Conservation (phyloP, 2,113 vertebrate species). For the Polypterus senegalus region DNA sequence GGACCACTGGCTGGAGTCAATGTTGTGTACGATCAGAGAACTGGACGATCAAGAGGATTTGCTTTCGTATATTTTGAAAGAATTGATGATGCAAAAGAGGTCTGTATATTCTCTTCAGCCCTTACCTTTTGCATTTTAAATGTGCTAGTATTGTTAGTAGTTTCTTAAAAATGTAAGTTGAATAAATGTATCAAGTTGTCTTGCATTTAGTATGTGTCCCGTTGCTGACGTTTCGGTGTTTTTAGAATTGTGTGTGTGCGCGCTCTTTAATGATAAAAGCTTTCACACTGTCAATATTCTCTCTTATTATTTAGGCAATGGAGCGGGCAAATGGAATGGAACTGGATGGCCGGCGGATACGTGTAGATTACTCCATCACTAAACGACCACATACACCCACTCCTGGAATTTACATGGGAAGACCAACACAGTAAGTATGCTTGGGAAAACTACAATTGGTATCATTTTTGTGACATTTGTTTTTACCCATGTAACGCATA, state of each 20-base stretch:
- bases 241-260: too few species aligned
- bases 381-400: conserved; percentile 85
- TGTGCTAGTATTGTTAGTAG: too few species aligned
- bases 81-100: conserved; percentile 86
- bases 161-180: too few species aligned
- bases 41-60: conserved; percentile 81
- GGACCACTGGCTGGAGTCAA: conserved; percentile 82
- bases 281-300: too few species aligned
- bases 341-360: conserved; percentile 74
- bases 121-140: too few species aligned
- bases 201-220: too few species aligned
- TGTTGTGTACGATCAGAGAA: conserved; percentile 86
- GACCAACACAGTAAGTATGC: conserved; percentile 72
- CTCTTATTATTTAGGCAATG: conserved; percentile 67
- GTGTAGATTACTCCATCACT: conserved; percentile 87
- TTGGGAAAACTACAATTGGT: too few species aligned
- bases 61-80: conserved; percentile 88
- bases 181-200: too few species aligned
- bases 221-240: too few species aligned
- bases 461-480: too few species aligned
- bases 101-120: conserved; percentile 26
- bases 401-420: conserved; percentile 87
- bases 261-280: too few species aligned
- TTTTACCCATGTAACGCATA: too few species aligned
- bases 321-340: conserved; percentile 88